Evolutionary conservation across 2,888 invertebrate species (phyloP), one percentile per base, ranked within the genome.

Genomic region (Strigamia maritima): DNA sequence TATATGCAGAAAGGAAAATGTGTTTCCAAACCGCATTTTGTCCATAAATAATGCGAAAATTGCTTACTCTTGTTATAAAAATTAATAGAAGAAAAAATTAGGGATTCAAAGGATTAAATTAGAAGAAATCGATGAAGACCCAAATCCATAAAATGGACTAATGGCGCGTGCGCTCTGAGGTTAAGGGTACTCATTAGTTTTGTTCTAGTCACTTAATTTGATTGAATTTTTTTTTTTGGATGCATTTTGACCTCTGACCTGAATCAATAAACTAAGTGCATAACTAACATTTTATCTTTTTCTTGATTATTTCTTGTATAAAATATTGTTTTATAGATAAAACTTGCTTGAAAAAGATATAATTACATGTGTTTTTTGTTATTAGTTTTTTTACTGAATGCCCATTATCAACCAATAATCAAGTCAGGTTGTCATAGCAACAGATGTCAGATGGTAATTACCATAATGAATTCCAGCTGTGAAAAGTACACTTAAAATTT

Each of bases 151-250:
- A 65, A 65, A 26, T 26, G 65, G 28, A 65, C 65, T 24, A 65
- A 65, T 65, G 65, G 65, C 16, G 28, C 65, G 65, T 65, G 65
- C 22, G n/a, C 28, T 24, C 8, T 65, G 65, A 24, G 65, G 65
- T 65, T 28, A 65, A 26, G 28, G 65, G 60, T 24, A 16, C 65
- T 24, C 65, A 65, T 65, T 65, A 26, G 65, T 65, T 65, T 65
- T 65, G 24, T 26, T 28, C 28, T 28, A 65, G 26, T 65, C 65
- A 65, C 65, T 65, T 28, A 24, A 65, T 65, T 65, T 65, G 65
- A 65, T 65, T 65, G 65, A 28, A 65, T 16, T 26, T 65, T 65
- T 16, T 26, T 65, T 65, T 65, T 65, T 26, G 16, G 22, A 65
- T 24, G 3, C 14, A 3, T 26, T 65, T 26, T 26, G 65, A 65